phyloP scores from a whole-genome alignment of 1,140 invertebrate species.

The Drosophila ambigua region DNA sequence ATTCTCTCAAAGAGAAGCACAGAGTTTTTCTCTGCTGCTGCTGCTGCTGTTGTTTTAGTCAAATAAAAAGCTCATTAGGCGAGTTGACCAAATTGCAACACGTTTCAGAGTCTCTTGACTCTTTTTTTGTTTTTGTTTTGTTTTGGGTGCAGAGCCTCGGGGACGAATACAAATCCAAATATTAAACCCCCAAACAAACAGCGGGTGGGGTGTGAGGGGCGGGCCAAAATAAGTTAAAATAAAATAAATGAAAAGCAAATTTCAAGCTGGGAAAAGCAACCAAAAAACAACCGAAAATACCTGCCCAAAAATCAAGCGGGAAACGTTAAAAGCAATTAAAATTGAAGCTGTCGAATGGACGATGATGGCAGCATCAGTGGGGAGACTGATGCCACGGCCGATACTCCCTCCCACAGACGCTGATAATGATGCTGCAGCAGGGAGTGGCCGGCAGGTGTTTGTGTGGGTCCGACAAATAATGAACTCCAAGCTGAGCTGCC shows the following conservation, averaged over 20 bases:
- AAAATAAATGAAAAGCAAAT: slow-evolving; percentile 61
- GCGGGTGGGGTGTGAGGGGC: slow-evolving; percentile 4
- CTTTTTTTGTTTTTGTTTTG: slow-evolving; percentile 19
- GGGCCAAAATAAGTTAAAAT: slow-evolving; percentile 36
- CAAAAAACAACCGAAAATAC: neutral
- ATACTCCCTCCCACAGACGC: no score
- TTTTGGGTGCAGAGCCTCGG: slow-evolving; percentile 16
- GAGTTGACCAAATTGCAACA: slow-evolving; percentile 72
- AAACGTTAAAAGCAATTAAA: slow-evolving; percentile 70
- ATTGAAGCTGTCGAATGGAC: slow-evolving; percentile 62
- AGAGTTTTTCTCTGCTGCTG: neutral
- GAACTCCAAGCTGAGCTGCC: slow-evolving; percentile 44
- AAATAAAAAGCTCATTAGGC: slow-evolving; percentile 78
- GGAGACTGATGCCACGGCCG: neutral
- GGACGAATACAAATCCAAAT: slow-evolving; percentile 44
- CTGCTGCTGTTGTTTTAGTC: slow-evolving; percentile 29
- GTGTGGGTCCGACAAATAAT: slow-evolving; percentile 52
- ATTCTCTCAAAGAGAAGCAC: slow-evolving; percentile 15
- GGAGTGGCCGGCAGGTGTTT: slow-evolving; percentile 19
- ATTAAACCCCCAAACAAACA: slow-evolving; percentile 41
- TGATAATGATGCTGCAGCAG: neutral
- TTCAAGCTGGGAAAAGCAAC: slow-evolving; percentile 29
- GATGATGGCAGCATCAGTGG: neutral
- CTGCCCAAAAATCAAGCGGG: slow-evolving; percentile 22
- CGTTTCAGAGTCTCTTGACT: slow-evolving; percentile 15